These are phyloP conservation scores for Zosterops pallidus DNA, from an alignment of 2,113 vertebrate species.

Conservation along the genomic window DNA sequence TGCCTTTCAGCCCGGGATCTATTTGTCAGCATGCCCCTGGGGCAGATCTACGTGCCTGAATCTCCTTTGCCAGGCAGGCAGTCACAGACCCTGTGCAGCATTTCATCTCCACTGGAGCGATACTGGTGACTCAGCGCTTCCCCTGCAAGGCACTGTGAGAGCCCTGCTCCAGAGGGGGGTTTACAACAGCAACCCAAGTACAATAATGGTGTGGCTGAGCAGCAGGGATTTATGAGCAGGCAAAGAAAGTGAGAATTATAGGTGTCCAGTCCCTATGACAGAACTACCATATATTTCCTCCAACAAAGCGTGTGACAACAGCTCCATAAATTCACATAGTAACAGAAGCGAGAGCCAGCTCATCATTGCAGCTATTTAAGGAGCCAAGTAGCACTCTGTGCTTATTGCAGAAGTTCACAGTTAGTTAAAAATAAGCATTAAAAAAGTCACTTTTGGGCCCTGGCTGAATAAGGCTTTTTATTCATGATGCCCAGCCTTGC, in stretches of 20 bases:
- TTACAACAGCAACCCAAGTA: background rate
- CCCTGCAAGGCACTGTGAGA: background rate
- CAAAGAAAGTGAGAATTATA: constrained; percentile 56
- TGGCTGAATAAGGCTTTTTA: constrained; percentile 69
- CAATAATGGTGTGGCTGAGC: background rate
- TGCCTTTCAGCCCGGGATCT: background rate
- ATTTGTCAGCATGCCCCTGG: background rate
- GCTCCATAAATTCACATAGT: constrained; percentile 77
- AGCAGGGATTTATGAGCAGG: constrained; percentile 47
- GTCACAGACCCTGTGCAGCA: background rate
- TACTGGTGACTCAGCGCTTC: constrained; percentile 36
- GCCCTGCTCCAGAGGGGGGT: background rate
- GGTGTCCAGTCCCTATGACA: constrained; percentile 62
- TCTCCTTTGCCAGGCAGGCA: background rate
- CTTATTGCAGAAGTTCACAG: constrained; percentile 74
- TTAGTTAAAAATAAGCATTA: constrained; percentile 76
- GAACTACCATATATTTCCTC: constrained; percentile 63
- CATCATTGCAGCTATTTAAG: constrained; percentile 71
- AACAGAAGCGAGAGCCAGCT: constrained; percentile 65
- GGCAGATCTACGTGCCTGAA: background rate
- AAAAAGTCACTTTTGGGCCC: constrained; percentile 63
- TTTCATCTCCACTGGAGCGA: background rate
- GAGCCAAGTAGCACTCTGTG: constrained; percentile 64
- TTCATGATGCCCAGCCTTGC: constrained; percentile 49
- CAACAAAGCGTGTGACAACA: constrained; percentile 73